A percentile compares a stretch with the other conserved stretches of the same genome.
phyloP scores from a whole-genome alignment of 2,113 vertebrate species.

The Zootoca vivipara region DNA sequence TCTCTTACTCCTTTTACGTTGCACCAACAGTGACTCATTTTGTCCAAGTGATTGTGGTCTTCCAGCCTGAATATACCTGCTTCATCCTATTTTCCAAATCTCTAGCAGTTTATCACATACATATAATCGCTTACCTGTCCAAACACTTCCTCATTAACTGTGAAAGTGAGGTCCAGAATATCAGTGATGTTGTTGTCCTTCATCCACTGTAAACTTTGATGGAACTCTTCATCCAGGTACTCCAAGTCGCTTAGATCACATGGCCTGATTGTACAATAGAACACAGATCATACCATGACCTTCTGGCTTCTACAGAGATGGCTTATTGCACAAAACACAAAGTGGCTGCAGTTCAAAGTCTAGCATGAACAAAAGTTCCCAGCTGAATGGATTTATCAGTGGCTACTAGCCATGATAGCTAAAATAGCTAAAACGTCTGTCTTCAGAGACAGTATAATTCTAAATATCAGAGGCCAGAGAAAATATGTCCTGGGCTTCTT shows the following conservation, averaged over 20 bases:
- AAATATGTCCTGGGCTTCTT: background rate
- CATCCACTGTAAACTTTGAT: constrained; percentile 99
- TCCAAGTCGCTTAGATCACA: constrained; percentile 97
- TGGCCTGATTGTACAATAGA: constrained; percentile 69
- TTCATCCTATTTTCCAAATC: constrained; percentile 39
- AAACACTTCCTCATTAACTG: constrained; percentile 98
- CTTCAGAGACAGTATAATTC: background rate
- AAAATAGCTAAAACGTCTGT: background rate
- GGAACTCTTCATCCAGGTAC: constrained; percentile 98
- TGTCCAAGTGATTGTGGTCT: background rate
- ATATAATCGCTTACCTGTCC: constrained; percentile 87
- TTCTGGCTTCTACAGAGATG: background rate
- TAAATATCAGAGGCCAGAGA: background rate
- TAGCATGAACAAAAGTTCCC: background rate
- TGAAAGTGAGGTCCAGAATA: constrained; percentile 96
- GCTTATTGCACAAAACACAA: background rate
- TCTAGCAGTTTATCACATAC: constrained; percentile 16
- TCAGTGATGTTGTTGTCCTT: constrained; percentile 98
- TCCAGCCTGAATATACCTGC: constrained; percentile 32
- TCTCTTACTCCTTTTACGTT: background rate
- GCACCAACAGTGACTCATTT: background rate
- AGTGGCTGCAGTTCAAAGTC: background rate
- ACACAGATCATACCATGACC: constrained; percentile 23
- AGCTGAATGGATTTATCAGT: background rate
- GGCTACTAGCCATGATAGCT: background rate